Conservation (phyloP, 2,113 vertebrate genomes). For the Apodemus sylvaticus region DNA sequence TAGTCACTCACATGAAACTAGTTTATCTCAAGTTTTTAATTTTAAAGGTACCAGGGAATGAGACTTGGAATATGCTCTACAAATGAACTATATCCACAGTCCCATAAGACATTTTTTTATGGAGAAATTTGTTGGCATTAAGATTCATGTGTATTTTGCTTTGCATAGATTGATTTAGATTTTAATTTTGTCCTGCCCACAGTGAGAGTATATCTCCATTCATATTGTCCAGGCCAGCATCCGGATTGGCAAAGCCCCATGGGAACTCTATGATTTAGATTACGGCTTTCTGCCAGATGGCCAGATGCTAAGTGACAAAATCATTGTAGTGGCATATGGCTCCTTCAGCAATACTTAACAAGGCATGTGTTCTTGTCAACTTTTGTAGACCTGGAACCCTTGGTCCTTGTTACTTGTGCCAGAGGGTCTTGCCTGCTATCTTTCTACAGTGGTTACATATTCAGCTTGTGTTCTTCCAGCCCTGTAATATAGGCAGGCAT, state of each 20-base stretch:
- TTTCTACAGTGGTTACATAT: not conserved
- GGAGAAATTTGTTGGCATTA: not conserved
- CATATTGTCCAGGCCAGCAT: not conserved
- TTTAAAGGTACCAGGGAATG: not conserved
- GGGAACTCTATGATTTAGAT: not conserved
- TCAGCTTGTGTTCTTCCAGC: not conserved
- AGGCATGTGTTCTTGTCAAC: not conserved
- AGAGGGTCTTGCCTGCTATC: too few species aligned
- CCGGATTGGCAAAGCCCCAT: not conserved
- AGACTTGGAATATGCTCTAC: not conserved
- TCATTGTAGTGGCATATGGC: not conserved
- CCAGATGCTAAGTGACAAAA: not conserved
- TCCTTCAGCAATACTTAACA: not conserved
- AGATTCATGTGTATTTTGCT: not conserved
- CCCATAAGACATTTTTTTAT: not conserved
- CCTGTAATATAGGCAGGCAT: not conserved
- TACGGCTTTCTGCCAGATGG: not conserved
- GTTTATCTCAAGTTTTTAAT: not conserved
- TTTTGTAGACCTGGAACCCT: not conserved
- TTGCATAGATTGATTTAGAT: not conserved
- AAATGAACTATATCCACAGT: not conserved
- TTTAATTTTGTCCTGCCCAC: not conserved
- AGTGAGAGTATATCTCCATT: not conserved
- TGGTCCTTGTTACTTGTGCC: not conserved
- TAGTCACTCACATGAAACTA: too few species aligned